These are phyloP conservation scores for Octodon degus DNA, from an alignment of 2,113 vertebrate species.

Conservation along the genomic window DNA sequence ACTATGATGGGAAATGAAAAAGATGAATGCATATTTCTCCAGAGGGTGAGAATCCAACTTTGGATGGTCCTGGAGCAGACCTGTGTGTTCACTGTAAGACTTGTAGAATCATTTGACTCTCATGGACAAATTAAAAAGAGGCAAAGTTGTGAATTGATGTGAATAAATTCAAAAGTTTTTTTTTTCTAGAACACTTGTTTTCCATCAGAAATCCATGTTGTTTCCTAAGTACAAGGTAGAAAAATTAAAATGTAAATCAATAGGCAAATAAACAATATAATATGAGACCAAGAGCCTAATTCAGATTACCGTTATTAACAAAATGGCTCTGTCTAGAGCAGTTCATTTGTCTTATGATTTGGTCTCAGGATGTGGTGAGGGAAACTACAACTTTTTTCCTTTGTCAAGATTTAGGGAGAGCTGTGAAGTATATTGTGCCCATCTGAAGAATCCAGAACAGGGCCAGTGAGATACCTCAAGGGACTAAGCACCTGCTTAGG, in stretches of 20 bases:
- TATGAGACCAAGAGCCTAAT: neutral
- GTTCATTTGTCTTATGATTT: neutral
- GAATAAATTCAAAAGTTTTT: neutral
- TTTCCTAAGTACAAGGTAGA: neutral
- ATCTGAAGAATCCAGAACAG: neutral
- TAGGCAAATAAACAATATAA: neutral
- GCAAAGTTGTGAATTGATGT: neutral
- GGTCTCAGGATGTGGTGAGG: neutral
- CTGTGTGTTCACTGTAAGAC: neutral
- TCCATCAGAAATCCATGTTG: neutral
- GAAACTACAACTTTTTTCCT: neutral
- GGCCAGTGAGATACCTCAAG: too few relatives aligned
- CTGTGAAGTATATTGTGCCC: neutral
- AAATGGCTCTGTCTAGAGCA: neutral
- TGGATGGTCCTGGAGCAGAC: neutral
- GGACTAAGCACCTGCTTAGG: too few relatives aligned
- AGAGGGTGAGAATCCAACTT: neutral
- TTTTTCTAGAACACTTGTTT: neutral
- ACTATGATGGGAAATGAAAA: neutral
- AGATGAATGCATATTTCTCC: neutral
- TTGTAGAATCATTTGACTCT: neutral
- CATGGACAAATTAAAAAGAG: slow-evolving; percentile 15
- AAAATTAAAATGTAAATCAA: neutral
- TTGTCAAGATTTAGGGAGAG: neutral
- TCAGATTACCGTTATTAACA: neutral